Conservation (phyloP, 2,113 vertebrate genomes). For the Butorides virescens region DNA sequence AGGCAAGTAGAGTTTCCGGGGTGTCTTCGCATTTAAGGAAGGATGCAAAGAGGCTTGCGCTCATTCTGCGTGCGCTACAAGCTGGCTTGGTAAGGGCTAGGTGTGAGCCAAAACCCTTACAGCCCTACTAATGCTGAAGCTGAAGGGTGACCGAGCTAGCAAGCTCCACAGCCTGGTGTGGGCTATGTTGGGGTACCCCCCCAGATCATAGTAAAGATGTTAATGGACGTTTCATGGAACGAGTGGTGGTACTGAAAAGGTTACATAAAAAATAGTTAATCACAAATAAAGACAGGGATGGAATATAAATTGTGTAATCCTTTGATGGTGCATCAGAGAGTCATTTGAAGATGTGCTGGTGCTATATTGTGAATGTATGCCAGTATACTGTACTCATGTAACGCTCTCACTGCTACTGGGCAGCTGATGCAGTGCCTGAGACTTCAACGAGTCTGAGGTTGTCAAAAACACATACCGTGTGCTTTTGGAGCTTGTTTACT, state of each 20-base stretch:
- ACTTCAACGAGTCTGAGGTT: background rate
- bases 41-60: background rate
- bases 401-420: background rate
- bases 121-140: background rate
- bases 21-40: background rate
- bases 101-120: background rate
- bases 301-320: background rate
- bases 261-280: background rate
- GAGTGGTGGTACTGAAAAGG: background rate
- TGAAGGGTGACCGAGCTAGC: background rate
- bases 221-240: background rate
- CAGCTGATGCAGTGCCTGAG: background rate
- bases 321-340: background rate
- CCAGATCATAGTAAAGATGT: background rate
- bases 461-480: accelerated
- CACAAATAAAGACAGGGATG: background rate
- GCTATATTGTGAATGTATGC: background rate
- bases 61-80: accelerated
- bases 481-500: background rate
- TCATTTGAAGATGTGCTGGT: background rate
- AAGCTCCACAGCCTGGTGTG: background rate
- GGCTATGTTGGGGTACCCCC: background rate
- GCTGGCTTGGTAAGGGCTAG: background rate
- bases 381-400: accelerated
- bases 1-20: background rate